Percentiles rank a stretch among this genome's conserved stretches.
Conservation (phyloP, 2,888 invertebrate species). For the Idaea biselata region DNA sequence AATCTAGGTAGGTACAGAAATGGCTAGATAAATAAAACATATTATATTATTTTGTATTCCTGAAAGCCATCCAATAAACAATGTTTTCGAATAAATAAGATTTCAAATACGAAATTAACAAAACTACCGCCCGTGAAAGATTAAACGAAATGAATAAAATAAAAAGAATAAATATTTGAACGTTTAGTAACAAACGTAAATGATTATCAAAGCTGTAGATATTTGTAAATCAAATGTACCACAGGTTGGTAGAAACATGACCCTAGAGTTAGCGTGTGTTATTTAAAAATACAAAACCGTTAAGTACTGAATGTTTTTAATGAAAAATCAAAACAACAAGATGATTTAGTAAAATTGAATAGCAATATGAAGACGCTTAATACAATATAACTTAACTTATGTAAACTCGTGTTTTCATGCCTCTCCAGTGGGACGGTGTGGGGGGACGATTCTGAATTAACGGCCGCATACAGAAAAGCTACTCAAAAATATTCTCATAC, state of each 20-base stretch:
- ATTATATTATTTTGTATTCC: too few species aligned
- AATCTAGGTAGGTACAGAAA: neutral
- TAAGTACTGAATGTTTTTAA: neutral
- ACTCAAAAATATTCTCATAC: too few species aligned
- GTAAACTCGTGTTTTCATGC: too few species aligned
- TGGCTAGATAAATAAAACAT: too few species aligned
- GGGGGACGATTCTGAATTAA: too few species aligned
- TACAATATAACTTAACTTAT: too few species aligned
- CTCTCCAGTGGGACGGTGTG: too few species aligned
- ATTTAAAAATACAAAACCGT: neutral
- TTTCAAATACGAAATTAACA: neutral
- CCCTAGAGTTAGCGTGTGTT: neutral
- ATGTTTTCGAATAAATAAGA: neutral
- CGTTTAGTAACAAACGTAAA: neutral
- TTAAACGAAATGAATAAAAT: neutral
- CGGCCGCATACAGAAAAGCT: too few species aligned
- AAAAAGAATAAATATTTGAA: neutral
- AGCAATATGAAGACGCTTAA: neutral
- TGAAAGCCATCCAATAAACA: neutral
- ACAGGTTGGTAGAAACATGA: neutral
- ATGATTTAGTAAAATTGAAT: neutral
- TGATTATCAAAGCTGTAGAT: neutral
- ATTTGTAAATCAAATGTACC: constrained; percentile 1
- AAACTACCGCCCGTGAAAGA: neutral
- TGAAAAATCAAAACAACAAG: neutral